Base-by-base conservation (phyloP, 2,888 invertebrate genomes). In the Troides helena region DNA sequence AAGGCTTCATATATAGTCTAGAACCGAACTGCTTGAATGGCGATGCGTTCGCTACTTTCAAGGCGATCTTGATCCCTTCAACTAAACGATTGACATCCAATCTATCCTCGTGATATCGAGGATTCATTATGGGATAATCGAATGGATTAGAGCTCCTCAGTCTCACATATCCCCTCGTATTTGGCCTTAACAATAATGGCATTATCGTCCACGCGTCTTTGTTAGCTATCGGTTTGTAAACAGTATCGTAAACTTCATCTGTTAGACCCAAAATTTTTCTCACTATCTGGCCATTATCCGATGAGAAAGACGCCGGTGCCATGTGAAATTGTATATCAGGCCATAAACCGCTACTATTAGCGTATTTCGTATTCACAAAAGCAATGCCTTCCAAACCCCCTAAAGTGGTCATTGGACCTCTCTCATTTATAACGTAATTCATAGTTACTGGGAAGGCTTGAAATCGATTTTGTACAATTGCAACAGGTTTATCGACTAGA, bases 241-340 rank as follows among this genome's bases (percentile, higher is more conserved):
- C 96, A 1, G 95, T 94, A 78, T 97, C 94, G 81, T 97, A 98
- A 0, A 97, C 85, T 67, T 95, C 95, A 71, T 97, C 97, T 57
- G 96, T 97, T 0, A 97, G 85, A 0, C 97, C 97, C 43, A 97
- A 86, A 39, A 97, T 96, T 89, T 97, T 95, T 83, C 95, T 90
- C 0, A 96, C 95, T 80, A 97, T 92, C 66, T 95, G 94, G 0
- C 96, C 96, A 68, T 95, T 95, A 80, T 97, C 97, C 0, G 97
- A 97, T 70, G 96, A 96, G 58, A 97, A 95, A 0, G 96, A 97
- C 0, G 98, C 97, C 1, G 98, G 98, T 2, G 98, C 97, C 96
- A 98, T 98, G 80, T 98, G 98, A 78, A 98, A 97, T 78, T 98
- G 97, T 62, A 98, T 95, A 78, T 98, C 98, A 0, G 98, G 98